A percentile compares a stretch with the other conserved stretches of the same genome.
phyloP scores from a whole-genome alignment of 2,888 invertebrate genomes.

The Drosophila eohydei region DNA sequence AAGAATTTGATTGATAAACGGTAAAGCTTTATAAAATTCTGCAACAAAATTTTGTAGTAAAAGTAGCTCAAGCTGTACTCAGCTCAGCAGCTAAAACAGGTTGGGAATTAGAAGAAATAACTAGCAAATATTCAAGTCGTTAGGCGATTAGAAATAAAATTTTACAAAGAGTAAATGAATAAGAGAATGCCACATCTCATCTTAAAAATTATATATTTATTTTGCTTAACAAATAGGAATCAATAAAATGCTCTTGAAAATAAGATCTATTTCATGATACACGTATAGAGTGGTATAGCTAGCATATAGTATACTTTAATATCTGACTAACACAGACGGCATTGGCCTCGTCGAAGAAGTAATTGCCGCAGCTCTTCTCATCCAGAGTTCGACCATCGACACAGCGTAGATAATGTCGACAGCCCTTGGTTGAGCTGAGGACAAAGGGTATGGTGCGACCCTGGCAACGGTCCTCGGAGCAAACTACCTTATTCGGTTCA shows the following conservation, averaged over 20 bases:
- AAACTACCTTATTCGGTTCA: slow-evolving; percentile 56
- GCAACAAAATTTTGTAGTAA: no score
- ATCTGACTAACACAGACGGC: slow-evolving; percentile 57
- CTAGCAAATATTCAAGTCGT: no score
- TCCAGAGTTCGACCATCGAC: slow-evolving; percentile 49
- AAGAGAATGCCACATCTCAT: background rate
- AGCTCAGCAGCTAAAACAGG: background rate
- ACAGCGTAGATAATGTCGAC: slow-evolving; percentile 77
- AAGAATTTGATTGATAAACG: background rate
- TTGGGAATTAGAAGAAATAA: slow-evolving; percentile 1
- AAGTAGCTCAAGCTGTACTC: background rate
- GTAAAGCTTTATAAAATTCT: background rate
- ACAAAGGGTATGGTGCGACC: slow-evolving; percentile 74
- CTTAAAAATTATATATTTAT: slow-evolving; percentile 5
- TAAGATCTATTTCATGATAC: slow-evolving; percentile 12
- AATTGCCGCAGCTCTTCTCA: slow-evolving; percentile 69
- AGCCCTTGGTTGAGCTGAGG: slow-evolving; percentile 61
- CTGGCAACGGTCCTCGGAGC: slow-evolving; percentile 78
- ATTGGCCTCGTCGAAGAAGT: slow-evolving; percentile 73
- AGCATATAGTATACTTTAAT: slow-evolving; percentile 62
- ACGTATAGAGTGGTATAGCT: background rate
- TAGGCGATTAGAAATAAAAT: background rate
- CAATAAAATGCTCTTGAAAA: slow-evolving; percentile 20
- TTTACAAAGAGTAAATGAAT: background rate
- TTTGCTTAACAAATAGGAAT: slow-evolving; percentile 14